These are phyloP conservation scores for Crotalus horridus DNA, from an alignment of 2,113 vertebrate genomes.

Conservation along the genomic window DNA sequence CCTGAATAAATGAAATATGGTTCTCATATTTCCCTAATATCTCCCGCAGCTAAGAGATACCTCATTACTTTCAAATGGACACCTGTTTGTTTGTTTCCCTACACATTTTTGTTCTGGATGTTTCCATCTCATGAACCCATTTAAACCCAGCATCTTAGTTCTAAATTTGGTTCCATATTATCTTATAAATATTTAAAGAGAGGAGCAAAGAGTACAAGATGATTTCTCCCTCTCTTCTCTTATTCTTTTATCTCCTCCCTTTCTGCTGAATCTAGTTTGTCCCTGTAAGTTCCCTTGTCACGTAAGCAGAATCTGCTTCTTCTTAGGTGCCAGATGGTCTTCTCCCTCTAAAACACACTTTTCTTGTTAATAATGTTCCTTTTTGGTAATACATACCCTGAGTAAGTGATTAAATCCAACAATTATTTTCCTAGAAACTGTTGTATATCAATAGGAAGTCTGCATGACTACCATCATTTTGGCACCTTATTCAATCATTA, in stretches of 20 bases:
- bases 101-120: neutral
- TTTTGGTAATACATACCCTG: neutral
- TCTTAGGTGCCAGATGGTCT: neutral
- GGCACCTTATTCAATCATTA: neutral
- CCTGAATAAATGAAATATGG: neutral
- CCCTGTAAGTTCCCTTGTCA: neutral
- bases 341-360: neutral
- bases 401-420: neutral
- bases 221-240: neutral
- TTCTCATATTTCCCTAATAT: neutral
- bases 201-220: neutral
- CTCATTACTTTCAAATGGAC: neutral
- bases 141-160: neutral
- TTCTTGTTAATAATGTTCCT: neutral
- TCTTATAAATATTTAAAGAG: neutral
- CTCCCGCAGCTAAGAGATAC: neutral
- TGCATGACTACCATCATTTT: neutral
- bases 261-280: neutral
- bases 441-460: neutral
- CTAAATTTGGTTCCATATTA: neutral
- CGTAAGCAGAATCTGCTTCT: neutral
- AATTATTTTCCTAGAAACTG: conserved; percentile 11
- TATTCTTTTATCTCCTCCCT: neutral
- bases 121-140: neutral
- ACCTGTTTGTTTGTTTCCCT: conserved; percentile 1